These are phyloP conservation scores for Crenuchus spilurus DNA, from an alignment of 2,797 vertebrate species.

Conservation along the genomic window DNA sequence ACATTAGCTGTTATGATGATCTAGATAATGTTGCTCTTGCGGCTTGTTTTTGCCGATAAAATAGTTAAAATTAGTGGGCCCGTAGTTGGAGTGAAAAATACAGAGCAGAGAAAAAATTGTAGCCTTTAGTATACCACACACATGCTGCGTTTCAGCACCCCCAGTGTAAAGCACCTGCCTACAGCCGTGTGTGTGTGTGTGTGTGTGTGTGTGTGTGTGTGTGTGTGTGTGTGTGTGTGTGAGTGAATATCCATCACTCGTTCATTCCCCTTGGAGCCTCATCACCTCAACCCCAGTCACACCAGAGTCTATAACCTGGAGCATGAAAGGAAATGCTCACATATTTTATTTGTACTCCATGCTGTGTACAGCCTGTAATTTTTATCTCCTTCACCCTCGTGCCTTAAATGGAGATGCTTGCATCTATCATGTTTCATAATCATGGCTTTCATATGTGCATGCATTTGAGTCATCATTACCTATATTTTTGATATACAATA, in stretches of 20 bases:
- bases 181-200: neutral
- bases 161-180: too few species aligned
- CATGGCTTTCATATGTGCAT: constrained; percentile 21
- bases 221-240: constrained; percentile 41
- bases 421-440: neutral
- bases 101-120: too few species aligned
- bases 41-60: too few species aligned
- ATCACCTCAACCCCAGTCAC: neutral
- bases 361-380: constrained; percentile 1
- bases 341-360: neutral
- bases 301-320: neutral
- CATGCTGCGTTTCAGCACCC: too few species aligned
- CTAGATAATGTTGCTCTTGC: too few species aligned
- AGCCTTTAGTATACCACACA: too few species aligned
- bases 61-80: too few species aligned
- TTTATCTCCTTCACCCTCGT: constrained; percentile 13
- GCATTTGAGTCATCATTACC: constrained; percentile 17
- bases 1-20: too few species aligned
- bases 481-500: constrained; percentile 28
- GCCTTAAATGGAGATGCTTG: constrained; percentile 20
- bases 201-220: neutral
- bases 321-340: neutral
- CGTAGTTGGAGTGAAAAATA: too few species aligned
- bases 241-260: neutral
- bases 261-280: neutral